Evolutionary conservation across 2,797 vertebrate genomes (phyloP).

Genomic region (Monodelphis domestica): DNA sequence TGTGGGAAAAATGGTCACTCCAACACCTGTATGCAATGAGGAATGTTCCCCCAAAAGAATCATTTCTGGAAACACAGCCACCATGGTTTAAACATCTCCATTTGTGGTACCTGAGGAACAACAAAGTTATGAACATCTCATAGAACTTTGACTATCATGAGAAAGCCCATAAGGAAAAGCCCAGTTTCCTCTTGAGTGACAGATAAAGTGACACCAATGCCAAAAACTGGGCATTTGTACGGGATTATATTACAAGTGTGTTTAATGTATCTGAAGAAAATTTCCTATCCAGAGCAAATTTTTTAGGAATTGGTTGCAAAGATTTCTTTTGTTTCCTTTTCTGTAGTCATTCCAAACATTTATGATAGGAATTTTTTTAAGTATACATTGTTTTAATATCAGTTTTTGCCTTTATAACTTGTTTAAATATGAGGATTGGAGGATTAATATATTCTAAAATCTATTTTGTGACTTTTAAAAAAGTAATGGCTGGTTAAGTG

Average conservation of each 20-base stretch:
- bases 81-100: neutral
- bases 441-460: slow-evolving; percentile 63
- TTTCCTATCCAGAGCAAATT: slow-evolving; percentile 71
- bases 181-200: slow-evolving; percentile 48
- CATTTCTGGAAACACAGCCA: slow-evolving; percentile 5
- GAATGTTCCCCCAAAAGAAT: slow-evolving; percentile 1
- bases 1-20: slow-evolving; percentile 73
- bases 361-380: slow-evolving; percentile 81
- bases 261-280: slow-evolving; percentile 54
- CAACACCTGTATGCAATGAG: slow-evolving; percentile 70
- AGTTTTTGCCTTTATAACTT: slow-evolving; percentile 81
- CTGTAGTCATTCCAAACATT: slow-evolving; percentile 75
- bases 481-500: slow-evolving; percentile 52
- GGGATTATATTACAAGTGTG: slow-evolving; percentile 50
- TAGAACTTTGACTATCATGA: slow-evolving; percentile 55
- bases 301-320: slow-evolving; percentile 71
- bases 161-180: slow-evolving; percentile 59
- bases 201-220: slow-evolving; percentile 63
- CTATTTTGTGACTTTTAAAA: slow-evolving; percentile 62
- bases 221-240: slow-evolving; percentile 72
- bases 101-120: slow-evolving; percentile 52
- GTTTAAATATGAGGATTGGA: slow-evolving; percentile 62
- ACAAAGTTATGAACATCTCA: slow-evolving; percentile 56
- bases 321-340: slow-evolving; percentile 72
- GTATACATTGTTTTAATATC: slow-evolving; percentile 72